These are phyloP conservation scores for Sinosuthora webbiana DNA, from an alignment of 2,113 vertebrate genomes.

Conservation along the genomic window DNA sequence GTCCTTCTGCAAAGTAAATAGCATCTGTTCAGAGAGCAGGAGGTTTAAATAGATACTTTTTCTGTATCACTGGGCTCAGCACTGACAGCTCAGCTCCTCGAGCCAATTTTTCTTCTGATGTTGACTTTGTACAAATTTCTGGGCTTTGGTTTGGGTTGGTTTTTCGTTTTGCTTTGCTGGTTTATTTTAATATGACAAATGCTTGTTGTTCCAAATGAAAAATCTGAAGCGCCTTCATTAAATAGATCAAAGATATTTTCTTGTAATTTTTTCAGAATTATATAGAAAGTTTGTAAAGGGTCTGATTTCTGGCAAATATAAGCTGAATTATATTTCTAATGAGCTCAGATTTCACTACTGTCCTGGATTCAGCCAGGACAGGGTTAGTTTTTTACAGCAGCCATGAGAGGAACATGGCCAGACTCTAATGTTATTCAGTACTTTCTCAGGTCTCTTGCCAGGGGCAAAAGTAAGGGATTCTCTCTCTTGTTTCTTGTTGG, in stretches of 20 bases:
- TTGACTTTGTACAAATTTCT: background rate
- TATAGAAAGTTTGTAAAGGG: background rate
- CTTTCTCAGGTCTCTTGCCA: background rate
- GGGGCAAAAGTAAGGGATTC: background rate
- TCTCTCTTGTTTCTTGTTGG: background rate
- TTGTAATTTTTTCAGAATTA: background rate
- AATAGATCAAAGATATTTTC: background rate
- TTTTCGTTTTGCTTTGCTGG: background rate
- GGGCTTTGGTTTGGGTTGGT: background rate
- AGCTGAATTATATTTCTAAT: background rate
- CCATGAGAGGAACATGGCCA: background rate
- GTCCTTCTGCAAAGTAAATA: background rate
- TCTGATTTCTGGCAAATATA: background rate
- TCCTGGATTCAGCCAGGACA: background rate
- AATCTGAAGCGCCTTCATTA: background rate
- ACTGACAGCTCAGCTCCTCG: background rate
- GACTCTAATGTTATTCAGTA: background rate
- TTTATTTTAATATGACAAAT: background rate
- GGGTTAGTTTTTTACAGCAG: background rate
- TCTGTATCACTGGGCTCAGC: background rate
- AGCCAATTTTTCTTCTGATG: conserved; percentile 8
- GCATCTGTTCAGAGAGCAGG: background rate
- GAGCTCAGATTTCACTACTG: background rate
- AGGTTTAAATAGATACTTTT: background rate
- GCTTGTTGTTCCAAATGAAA: background rate